Percentiles rank a stretch among this genome's conserved stretches.
phyloP scores from a whole-genome alignment of 2,113 vertebrate species.

The Nerophis ophidion region DNA sequence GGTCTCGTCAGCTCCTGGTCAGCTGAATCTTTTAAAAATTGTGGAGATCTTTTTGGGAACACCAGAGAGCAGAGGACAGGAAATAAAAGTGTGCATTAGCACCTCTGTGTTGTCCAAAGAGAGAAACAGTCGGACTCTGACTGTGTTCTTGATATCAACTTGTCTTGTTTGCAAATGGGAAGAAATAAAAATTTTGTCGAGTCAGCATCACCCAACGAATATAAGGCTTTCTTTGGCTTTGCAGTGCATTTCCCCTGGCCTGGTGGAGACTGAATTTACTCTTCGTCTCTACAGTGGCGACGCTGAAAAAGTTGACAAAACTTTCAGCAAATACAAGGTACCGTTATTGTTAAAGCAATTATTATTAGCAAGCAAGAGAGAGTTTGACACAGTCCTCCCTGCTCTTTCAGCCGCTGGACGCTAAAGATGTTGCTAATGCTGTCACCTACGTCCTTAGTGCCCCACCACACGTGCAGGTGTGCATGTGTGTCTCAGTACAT shows the following conservation, averaged over 20 bases:
- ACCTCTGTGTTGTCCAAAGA: no score
- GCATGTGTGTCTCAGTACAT: background rate
- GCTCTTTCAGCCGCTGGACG: conserved; percentile 30
- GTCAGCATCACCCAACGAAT: background rate
- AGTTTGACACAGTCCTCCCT: background rate
- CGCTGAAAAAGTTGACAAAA: conserved; percentile 3
- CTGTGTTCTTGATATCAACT: no score
- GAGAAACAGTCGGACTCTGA: no score
- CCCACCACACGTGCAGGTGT: conserved; percentile 46
- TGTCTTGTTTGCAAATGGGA: no score
- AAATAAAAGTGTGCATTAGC: no score
- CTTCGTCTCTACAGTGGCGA: background rate
- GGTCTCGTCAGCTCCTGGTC: no score
- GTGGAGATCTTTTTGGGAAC: no score
- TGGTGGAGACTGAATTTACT: conserved; percentile 45
- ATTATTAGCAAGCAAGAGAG: background rate
- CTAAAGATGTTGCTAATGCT: conserved; percentile 32
- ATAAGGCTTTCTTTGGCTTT: background rate
- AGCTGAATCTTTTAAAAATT: no score
- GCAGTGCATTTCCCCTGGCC: conserved; percentile 43
- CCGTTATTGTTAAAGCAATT: background rate
- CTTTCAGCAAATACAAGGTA: conserved; percentile 24
- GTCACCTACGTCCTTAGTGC: conserved; percentile 33
- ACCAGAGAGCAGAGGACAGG: no score
- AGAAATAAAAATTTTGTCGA: no score